Conservation (phyloP, 2,113 vertebrate genomes). For the Centropus bengalensis region DNA sequence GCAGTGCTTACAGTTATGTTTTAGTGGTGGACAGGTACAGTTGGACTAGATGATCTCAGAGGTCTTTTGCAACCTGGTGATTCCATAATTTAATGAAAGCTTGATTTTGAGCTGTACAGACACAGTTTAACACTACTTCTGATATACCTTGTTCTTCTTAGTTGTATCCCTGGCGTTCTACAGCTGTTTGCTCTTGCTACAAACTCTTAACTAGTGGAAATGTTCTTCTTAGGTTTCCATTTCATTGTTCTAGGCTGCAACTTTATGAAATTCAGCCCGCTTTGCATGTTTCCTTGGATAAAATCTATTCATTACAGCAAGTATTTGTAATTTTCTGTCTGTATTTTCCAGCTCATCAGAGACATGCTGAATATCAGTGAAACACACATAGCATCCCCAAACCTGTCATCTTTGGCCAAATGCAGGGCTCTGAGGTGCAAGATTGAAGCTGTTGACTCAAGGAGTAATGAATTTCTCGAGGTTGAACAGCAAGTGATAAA, state of each 20-base stretch:
- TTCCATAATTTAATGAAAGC: background rate
- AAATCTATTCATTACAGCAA: background rate
- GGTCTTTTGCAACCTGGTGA: too few species aligned
- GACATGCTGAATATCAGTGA: slow-evolving; percentile 84
- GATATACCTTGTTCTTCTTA: background rate
- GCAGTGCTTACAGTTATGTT: too few species aligned
- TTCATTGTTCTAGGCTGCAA: background rate
- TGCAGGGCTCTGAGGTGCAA: slow-evolving; percentile 85
- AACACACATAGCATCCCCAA: slow-evolving; percentile 71
- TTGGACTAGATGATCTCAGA: too few species aligned
- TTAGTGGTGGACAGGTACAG: too few species aligned
- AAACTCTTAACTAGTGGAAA: background rate
- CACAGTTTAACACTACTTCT: background rate
- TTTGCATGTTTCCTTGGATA: background rate
- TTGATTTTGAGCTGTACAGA: background rate
- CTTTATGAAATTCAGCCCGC: background rate
- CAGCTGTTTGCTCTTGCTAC: background rate
- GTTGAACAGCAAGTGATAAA: slow-evolving; percentile 65
- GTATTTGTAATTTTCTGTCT: background rate
- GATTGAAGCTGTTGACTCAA: slow-evolving; percentile 74
- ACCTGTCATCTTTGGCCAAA: slow-evolving; percentile 80
- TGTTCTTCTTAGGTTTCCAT: background rate
- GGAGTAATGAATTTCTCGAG: slow-evolving; percentile 72
- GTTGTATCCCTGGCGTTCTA: background rate
- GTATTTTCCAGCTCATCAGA: slow-evolving; percentile 79